Conservation (phyloP, 2,797 vertebrate genomes). For the Pagetopsis macropterus region DNA sequence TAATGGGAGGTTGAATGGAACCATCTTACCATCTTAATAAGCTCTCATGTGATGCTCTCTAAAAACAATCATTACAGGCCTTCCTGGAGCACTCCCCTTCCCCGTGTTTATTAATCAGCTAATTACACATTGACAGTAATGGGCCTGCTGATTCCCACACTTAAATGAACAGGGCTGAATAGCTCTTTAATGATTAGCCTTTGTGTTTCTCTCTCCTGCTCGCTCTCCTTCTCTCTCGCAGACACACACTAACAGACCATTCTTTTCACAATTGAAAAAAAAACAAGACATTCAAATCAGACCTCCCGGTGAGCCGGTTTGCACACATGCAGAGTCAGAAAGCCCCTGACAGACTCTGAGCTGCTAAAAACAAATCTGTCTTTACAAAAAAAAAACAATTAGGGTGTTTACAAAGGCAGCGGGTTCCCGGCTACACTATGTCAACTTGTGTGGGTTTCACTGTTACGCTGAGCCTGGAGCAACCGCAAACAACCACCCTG, state of each 20-base stretch:
- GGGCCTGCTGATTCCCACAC: slow-evolving; percentile 86
- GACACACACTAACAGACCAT: slow-evolving; percentile 7
- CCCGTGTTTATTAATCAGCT: slow-evolving; percentile 89
- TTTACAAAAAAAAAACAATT: slow-evolving; percentile 40
- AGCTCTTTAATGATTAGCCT: slow-evolving; percentile 87
- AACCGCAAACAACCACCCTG: slow-evolving; percentile 32
- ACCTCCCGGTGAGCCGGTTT: slow-evolving; percentile 57
- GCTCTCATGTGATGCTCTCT: slow-evolving; percentile 83
- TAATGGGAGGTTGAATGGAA: slow-evolving; percentile 81
- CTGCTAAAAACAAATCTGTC: slow-evolving; percentile 39
- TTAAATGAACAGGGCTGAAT: slow-evolving; percentile 87
- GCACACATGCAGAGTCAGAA: slow-evolving; percentile 46
- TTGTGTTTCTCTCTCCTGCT: slow-evolving; percentile 73
- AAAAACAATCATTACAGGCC: slow-evolving; percentile 86
- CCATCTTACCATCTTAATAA: slow-evolving; percentile 82
- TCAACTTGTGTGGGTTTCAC: slow-evolving; percentile 44
- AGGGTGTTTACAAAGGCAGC: slow-evolving; percentile 46
- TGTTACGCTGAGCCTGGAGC: slow-evolving; percentile 52
- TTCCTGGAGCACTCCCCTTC: slow-evolving; percentile 77
- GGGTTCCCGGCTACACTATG: slow-evolving; percentile 24
- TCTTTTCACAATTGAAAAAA: slow-evolving; percentile 50
- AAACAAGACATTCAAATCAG: slow-evolving; percentile 68
- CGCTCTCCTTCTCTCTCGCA: slow-evolving; percentile 2
- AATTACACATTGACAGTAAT: slow-evolving; percentile 90
- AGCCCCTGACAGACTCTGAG: slow-evolving; percentile 47